Conservation (phyloP, 2,888 invertebrate genomes). For the Entomobrya multifasciata region DNA sequence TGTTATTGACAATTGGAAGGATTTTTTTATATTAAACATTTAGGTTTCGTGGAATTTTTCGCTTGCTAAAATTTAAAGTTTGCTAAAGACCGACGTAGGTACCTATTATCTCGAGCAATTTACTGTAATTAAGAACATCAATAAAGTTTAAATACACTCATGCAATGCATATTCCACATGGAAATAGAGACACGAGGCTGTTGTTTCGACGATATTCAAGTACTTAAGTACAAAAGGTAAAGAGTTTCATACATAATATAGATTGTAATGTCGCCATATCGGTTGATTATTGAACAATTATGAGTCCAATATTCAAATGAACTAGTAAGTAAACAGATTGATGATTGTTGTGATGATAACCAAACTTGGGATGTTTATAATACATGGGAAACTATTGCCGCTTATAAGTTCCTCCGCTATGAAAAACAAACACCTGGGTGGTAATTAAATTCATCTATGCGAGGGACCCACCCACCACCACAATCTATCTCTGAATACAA, state of each 20-base stretch:
- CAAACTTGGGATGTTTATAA: too few species aligned
- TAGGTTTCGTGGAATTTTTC: too few species aligned
- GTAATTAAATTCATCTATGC: conserved; percentile 69
- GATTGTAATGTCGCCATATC: too few species aligned
- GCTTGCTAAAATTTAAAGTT: too few species aligned
- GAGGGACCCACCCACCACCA: conserved; percentile 62
- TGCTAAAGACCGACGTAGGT: too few species aligned
- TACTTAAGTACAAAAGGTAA: not conserved
- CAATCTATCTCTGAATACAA: conserved; percentile 55
- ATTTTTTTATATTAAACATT: too few species aligned
- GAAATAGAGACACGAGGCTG: not conserved
- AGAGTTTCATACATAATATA: not conserved
- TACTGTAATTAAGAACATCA: conserved; percentile 23
- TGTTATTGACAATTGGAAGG: too few species aligned
- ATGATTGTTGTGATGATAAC: conserved; percentile 30
- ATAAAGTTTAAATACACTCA: not conserved
- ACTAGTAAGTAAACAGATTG: conserved; percentile 53
- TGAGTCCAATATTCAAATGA: conserved; percentile 45
- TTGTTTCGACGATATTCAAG: not conserved
- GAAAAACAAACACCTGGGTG: conserved; percentile 68
- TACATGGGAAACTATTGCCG: not conserved
- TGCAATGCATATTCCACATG: not conserved
- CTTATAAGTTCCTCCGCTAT: not conserved
- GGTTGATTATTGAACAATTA: too few species aligned
- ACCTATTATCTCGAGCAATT: not conserved